Conservation (phyloP, 2,113 vertebrate genomes). For the Gallinago media region DNA sequence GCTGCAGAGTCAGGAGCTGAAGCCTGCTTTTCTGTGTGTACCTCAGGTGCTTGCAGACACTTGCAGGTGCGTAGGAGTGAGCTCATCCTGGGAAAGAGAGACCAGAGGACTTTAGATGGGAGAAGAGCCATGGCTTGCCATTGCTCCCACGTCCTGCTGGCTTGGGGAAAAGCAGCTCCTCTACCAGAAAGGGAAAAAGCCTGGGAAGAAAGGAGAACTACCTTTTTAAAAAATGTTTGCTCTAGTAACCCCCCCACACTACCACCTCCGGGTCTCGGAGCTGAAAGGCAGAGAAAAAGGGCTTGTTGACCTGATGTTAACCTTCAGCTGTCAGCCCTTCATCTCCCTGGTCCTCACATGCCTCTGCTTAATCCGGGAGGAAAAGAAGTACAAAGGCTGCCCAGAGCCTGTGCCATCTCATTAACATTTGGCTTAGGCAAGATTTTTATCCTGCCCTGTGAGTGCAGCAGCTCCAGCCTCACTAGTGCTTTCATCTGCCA, state of each 20-base stretch:
- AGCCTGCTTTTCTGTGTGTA: not conserved
- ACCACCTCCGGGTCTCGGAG: rapidly evolving
- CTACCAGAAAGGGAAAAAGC: not conserved
- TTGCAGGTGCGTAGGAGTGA: not conserved
- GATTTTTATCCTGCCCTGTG: not conserved
- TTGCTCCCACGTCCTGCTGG: not conserved
- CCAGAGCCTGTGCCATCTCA: slow-evolving; percentile 23
- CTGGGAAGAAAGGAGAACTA: not conserved
- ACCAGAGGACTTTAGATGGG: not conserved
- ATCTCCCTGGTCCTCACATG: slow-evolving; percentile 19
- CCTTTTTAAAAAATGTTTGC: not conserved
- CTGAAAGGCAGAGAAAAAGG: slow-evolving; percentile 23
- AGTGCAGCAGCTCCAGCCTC: not conserved
- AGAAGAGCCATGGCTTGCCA: not conserved
- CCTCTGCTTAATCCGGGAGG: slow-evolving; percentile 32
- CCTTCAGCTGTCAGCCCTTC: slow-evolving; percentile 27
- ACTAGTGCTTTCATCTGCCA: not conserved
- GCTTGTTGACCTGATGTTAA: slow-evolving; percentile 45
- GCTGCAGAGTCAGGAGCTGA: not conserved
- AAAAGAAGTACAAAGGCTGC: slow-evolving; percentile 34
- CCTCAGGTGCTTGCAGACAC: not conserved
- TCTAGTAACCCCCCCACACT: not conserved
- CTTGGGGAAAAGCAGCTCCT: not conserved
- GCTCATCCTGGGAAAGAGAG: not conserved
- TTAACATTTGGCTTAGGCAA: slow-evolving; percentile 13